These are phyloP conservation scores for Andinoacara biseriatus DNA, from an alignment of 2,113 vertebrate species.

Conservation along the genomic window DNA sequence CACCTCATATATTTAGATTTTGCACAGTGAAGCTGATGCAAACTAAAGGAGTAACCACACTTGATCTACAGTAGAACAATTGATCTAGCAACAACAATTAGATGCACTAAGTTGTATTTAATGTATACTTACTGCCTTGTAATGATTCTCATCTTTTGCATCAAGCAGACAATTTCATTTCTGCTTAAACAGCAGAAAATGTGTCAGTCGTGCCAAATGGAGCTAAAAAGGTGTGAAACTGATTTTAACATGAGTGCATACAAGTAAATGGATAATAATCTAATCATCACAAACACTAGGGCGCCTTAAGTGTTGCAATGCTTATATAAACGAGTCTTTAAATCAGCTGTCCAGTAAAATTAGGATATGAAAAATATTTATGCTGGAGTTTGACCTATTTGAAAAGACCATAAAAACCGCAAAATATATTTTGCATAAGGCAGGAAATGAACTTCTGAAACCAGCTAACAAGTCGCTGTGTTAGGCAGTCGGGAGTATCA, in stretches of 20 bases:
- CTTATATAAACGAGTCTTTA: no score
- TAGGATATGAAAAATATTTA: background rate
- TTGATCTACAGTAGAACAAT: background rate
- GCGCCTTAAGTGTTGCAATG: no score
- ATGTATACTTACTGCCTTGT: no score
- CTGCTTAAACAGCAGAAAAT: no score
- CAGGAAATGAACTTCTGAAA: constrained; percentile 1
- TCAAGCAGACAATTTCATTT: background rate
- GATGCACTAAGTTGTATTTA: background rate
- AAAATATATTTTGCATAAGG: background rate
- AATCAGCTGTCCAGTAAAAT: no score
- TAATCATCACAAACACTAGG: no score
- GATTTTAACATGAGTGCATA: no score
- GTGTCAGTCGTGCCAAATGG: no score
- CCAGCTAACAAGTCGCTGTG: background rate
- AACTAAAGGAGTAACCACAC: background rate
- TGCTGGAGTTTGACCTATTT: background rate
- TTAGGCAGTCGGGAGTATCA: background rate
- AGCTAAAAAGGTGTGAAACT: no score
- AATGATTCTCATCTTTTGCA: background rate
- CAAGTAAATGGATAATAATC: no score
- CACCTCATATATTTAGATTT: no score
- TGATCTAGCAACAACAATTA: background rate
- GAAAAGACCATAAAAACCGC: background rate
- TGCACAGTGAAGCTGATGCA: background rate